These are phyloP conservation scores for Orthochromis indermauri DNA, from an alignment of 2,113 vertebrate genomes.

Conservation along the genomic window DNA sequence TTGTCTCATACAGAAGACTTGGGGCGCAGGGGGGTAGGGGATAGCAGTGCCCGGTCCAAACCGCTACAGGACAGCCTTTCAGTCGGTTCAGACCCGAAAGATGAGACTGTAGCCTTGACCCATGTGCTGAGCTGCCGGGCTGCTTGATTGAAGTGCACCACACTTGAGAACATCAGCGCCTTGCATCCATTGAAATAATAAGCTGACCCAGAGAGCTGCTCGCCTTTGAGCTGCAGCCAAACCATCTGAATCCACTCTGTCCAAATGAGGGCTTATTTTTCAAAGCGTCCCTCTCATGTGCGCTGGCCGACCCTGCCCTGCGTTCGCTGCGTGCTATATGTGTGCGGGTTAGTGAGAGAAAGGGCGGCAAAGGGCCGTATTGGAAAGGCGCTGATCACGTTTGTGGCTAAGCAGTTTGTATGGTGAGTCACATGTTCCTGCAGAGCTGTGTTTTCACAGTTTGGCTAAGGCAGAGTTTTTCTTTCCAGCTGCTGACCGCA, in stretches of 20 bases:
- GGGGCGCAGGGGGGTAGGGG: background rate
- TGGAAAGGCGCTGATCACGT: constrained; percentile 47
- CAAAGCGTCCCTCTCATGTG: constrained; percentile 67
- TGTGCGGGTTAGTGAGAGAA: background rate
- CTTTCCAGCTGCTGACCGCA: constrained; percentile 3
- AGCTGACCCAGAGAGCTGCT: constrained; percentile 70
- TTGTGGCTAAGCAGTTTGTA: constrained; percentile 49
- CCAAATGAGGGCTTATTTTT: constrained; percentile 76
- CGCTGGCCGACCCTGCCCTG: constrained; percentile 57
- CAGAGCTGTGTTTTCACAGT: constrained; percentile 33
- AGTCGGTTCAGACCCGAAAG: constrained; percentile 1
- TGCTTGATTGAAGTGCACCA: constrained; percentile 68
- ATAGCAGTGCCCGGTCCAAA: background rate
- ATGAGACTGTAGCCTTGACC: constrained; percentile 59
- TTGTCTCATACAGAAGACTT: background rate
- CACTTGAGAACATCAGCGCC: constrained; percentile 70
- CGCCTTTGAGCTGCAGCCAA: constrained; percentile 73
- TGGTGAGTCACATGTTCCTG: constrained; percentile 63
- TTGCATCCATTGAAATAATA: constrained; percentile 72
- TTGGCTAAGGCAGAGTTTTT: constrained; percentile 9
- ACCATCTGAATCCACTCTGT: constrained; percentile 80
- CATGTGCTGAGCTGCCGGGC: constrained; percentile 40
- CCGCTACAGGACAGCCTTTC: background rate
- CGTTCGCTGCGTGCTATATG: constrained; percentile 25
- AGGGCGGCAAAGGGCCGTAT: background rate